Evolutionary conservation across 1,140 invertebrate species (phyloP).

Genomic region (Tenebrio molitor): DNA sequence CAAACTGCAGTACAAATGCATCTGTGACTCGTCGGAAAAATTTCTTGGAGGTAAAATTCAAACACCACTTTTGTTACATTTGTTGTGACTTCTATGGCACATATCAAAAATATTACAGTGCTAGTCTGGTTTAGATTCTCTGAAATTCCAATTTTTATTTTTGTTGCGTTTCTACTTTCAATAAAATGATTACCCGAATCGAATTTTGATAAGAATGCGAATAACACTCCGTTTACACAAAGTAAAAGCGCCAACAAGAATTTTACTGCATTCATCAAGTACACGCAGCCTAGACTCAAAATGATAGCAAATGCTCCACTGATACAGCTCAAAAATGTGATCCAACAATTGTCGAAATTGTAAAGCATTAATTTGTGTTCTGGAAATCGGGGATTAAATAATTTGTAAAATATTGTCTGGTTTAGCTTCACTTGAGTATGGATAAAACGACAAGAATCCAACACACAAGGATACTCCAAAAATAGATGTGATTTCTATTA

Average conservation of each 20-base stretch:
- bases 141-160: neutral
- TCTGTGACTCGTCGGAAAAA: slow-evolving; percentile 17
- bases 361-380: slow-evolving; percentile 3
- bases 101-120: too few relatives aligned
- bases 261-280: neutral
- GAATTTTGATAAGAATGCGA: neutral
- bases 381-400: too few relatives aligned
- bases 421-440: slow-evolving; percentile 11
- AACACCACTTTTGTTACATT: neutral
- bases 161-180: too few relatives aligned
- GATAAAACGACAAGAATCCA: neutral
- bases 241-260: neutral
- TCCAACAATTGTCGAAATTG: neutral
- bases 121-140: neutral
- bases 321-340: neutral
- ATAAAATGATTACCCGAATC: slow-evolving; percentile 18
- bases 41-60: slow-evolving; percentile 11
- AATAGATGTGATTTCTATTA: neutral
- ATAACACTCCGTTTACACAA: neutral
- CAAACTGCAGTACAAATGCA: slow-evolving; percentile 3
- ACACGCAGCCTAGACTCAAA: neutral
- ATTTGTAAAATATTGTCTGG: too few relatives aligned
- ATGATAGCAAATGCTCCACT: neutral
- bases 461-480: neutral
- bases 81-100: too few relatives aligned